Conservation (phyloP, 2,113 vertebrate genomes). For the Anarrhichthys ocellatus region DNA sequence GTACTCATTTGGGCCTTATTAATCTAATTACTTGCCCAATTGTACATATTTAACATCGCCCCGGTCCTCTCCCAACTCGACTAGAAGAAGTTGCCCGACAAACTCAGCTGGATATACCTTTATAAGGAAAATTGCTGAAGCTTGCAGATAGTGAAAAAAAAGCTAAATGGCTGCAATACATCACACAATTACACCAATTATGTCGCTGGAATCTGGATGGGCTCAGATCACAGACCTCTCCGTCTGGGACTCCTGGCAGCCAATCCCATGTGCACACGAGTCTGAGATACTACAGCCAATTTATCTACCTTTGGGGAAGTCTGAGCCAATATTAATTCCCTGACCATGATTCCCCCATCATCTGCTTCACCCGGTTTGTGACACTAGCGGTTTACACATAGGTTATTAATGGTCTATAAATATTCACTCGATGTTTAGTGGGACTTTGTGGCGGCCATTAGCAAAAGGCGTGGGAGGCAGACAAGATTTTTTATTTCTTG, state of each 20-base stretch:
- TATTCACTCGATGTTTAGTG: slow-evolving; percentile 75
- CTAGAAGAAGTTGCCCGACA: slow-evolving; percentile 62
- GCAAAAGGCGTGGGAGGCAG: slow-evolving; percentile 59
- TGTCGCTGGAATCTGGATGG: slow-evolving; percentile 72
- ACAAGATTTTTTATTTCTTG: slow-evolving; percentile 66
- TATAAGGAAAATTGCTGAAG: slow-evolving; percentile 78
- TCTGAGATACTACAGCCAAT: slow-evolving; percentile 46
- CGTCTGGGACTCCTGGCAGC: slow-evolving; percentile 68
- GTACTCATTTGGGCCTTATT: slow-evolving; percentile 81
- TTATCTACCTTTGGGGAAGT: slow-evolving; percentile 66
- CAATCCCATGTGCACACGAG: slow-evolving; percentile 44
- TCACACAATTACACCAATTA: slow-evolving; percentile 84
- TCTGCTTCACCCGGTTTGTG: slow-evolving; percentile 61
- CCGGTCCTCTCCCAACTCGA: slow-evolving; percentile 63
- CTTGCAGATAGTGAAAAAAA: slow-evolving; percentile 75
- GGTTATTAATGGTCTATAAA: slow-evolving; percentile 82
- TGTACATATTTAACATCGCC: slow-evolving; percentile 83
- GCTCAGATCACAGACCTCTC: slow-evolving; percentile 70
- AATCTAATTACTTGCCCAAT: slow-evolving; percentile 84
- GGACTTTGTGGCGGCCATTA: slow-evolving; percentile 69
- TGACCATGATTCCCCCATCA: slow-evolving; percentile 68
- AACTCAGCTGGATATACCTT: slow-evolving; percentile 74
- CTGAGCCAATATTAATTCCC: slow-evolving; percentile 64
- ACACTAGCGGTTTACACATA: slow-evolving; percentile 74
- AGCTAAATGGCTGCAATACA: slow-evolving; percentile 82